phyloP scores from a whole-genome alignment of 2,797 vertebrate genomes.

The Thamnophis elegans region DNA sequence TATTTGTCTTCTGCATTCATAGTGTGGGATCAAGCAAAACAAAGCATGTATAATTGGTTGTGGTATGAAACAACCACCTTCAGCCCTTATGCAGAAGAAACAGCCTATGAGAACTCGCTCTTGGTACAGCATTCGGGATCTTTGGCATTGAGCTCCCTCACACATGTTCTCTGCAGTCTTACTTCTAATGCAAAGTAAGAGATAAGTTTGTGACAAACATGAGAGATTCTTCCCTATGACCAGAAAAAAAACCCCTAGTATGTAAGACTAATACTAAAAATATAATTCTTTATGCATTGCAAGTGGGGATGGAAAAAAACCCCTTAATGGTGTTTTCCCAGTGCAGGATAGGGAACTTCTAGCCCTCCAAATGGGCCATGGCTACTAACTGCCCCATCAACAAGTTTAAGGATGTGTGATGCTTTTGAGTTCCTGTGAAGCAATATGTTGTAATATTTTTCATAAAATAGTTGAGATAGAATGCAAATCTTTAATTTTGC shows the following conservation, averaged over 20 bases:
- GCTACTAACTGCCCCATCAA: neutral
- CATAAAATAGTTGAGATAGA: neutral
- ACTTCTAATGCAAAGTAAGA: constrained; percentile 92
- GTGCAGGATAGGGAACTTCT: neutral
- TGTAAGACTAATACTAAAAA: neutral
- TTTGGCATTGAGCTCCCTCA: constrained; percentile 90
- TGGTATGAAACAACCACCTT: constrained; percentile 98
- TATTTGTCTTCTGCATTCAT: constrained; percentile 27
- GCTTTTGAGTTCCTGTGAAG: neutral
- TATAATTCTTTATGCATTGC: neutral
- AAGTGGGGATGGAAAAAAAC: neutral
- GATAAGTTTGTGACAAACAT: neutral
- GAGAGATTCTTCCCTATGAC: neutral
- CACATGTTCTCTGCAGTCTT: constrained; percentile 89
- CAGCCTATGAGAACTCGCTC: constrained; percentile 94
- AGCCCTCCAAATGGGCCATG: neutral
- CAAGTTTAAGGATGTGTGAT: neutral
- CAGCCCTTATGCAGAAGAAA: constrained; percentile 90
- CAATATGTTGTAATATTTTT: neutral
- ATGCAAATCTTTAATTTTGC: neutral
- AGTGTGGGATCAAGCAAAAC: constrained; percentile 98
- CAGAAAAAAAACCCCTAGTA: neutral
- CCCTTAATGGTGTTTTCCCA: neutral
- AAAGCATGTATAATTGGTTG: constrained; percentile 95
- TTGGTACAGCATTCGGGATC: constrained; percentile 91